These are phyloP conservation scores for Acrossocheilus wenchowensis DNA, from an alignment of 2,797 vertebrate species.

Conservation along the genomic window DNA sequence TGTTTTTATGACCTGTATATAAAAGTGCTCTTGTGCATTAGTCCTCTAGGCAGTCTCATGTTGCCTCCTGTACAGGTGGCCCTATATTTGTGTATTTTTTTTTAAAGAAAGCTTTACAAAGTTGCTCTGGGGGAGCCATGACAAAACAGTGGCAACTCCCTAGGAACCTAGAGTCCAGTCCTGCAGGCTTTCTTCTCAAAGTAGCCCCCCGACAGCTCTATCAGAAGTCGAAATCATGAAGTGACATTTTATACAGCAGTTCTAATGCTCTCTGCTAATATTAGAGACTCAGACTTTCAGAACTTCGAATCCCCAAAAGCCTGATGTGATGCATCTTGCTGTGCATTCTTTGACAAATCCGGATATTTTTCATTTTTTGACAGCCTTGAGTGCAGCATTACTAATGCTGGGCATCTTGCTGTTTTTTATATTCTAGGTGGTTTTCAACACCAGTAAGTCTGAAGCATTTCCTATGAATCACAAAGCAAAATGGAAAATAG, in stretches of 20 bases:
- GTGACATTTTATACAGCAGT: constrained; percentile 3
- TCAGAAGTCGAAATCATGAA: neutral
- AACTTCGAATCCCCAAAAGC: neutral
- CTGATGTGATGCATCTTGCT: neutral
- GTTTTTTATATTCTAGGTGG: neutral
- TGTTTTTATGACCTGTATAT: too few relatives aligned
- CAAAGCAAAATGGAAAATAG: too few relatives aligned
- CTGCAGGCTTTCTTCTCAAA: neutral
- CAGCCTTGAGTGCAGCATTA: neutral
- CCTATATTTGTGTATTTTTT: neutral
- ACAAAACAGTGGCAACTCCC: neutral
- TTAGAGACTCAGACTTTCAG: neutral
- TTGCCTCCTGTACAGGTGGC: neutral
- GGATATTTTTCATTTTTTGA: neutral
- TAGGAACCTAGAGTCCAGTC: neutral
- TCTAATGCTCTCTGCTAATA: constrained; percentile 8
- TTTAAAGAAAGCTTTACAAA: neutral
- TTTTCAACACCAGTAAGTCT: neutral
- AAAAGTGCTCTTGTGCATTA: neutral
- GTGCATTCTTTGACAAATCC: neutral
- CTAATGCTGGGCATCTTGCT: neutral
- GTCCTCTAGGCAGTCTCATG: neutral
- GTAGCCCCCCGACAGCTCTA: neutral
- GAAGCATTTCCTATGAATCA: too few relatives aligned
- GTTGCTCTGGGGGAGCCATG: neutral